Base-by-base conservation (phyloP, 2,797 vertebrate genomes). In the Sebastes oblongus region DNA sequence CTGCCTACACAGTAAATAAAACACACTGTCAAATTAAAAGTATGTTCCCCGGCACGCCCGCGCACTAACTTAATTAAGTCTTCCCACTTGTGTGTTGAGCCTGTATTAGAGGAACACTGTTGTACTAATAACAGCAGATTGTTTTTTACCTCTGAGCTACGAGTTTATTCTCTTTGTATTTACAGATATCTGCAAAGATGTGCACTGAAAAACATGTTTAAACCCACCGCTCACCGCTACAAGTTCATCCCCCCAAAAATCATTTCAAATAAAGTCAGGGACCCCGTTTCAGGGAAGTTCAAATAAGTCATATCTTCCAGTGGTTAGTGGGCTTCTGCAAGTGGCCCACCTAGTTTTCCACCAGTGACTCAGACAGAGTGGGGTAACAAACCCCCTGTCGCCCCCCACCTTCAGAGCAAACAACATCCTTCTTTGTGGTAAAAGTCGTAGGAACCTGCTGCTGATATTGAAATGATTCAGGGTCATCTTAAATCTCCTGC, bases 311-410 rank as follows among this genome's bases (percentile, higher is more conserved):
- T 12, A 90, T 0, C 65, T 90, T 91, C 87, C 89, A 81, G 25
- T 55, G 55, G 14, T 65, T 83, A 4, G 52, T 27, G 58, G 62
- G 72, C 30, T 54, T 69, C 67, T 71, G 50, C 2, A 7, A 16
- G 55, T n/a, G 46, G 87, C 92, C 90, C 86, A 92, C 86, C 71
- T 66, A 9, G 62, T 85, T 90, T 90, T 91, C 89, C 90, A 83
- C 64, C 32, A 52, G 27, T 93, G 91, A 94, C 67, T 92, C 92
- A 93, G 22, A 86, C 27, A 42, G 79, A 86, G 81, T 67, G 82
- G 91, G 88, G 77, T 50, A 89, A 71, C 58, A 24, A 85, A 69
- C 66, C 85, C 82, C 68, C 81, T 36, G 6, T 29, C 79, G 66
- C 39, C 78, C 65, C 54, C 80, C 77, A 36, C 46, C 32, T 16